Base-by-base conservation (phyloP, 2,888 invertebrate genomes). In the Amaurobius ferox region DNA sequence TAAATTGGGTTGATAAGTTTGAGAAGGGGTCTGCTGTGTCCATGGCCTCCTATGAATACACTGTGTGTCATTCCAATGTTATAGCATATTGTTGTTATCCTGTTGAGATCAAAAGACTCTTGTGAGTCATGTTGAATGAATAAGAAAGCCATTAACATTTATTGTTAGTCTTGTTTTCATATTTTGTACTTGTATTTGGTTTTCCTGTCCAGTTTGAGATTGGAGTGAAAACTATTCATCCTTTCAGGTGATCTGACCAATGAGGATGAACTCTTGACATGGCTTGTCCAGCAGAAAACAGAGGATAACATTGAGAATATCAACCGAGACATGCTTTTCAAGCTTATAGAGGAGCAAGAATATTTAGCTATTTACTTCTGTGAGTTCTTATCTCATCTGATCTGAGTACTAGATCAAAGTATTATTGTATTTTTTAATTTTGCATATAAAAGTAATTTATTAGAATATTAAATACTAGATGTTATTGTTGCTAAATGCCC, bases 241-340 rank as follows among this genome's bases (percentile, higher is more conserved):
- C 9, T 40, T 70, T 9, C 91, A 95, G 95, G 95, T 90, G 94
- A 94, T 91, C 92, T 95, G 88, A 92, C 93, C 88, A 95, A 96
- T 90, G 96, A 96, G 91, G 93, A 93, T 68, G 95, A 95, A 91
- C 96, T 97, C 6, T 93, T 97, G 89, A 95, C 95, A 90, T 97
- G 97, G 97, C 96, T 97, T 94, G 93, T 95, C 85, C 95, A 95
- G 91, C 97, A 97, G 91, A 96, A 97, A 91, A 95, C 95, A 91
- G 97, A 97, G 91, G 95, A 96, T 91, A 97, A 96, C 90, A 96
- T 97, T 89, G 96, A 96, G 91, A 95, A 96, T 91, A 96, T 97
- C 88, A 94, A 96, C 90, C 94, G 97, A 90, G 96, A 96, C 71
- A 94, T 94, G 90, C 93, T 97, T 61, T 94, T 94, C 91, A 95